Conservation (phyloP, 2,888 invertebrate species). For the Chrysodeixis includens region DNA sequence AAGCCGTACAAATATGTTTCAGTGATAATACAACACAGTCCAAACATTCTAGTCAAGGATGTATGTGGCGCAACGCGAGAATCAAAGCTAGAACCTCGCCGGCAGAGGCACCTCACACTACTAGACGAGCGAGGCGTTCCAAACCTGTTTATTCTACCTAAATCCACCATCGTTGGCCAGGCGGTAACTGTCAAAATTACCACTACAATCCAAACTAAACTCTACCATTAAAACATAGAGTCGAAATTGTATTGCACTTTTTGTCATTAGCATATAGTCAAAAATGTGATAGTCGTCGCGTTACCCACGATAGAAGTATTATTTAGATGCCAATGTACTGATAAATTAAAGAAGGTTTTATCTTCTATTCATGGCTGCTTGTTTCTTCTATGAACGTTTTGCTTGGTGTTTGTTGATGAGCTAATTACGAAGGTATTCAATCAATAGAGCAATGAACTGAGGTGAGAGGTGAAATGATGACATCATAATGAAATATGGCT, state of each 20-base stretch:
- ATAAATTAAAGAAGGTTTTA: slow-evolving; percentile 17
- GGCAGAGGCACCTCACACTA: slow-evolving; percentile 54
- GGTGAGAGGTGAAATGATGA: slow-evolving; percentile 23
- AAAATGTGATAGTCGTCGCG: slow-evolving; percentile 53
- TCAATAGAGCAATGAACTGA: slow-evolving; percentile 25
- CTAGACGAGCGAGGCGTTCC: slow-evolving; percentile 49
- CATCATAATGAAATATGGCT: slow-evolving; percentile 8
- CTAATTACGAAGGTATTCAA: slow-evolving; percentile 1
- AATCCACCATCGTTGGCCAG: slow-evolving; percentile 50
- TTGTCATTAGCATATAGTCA: slow-evolving; percentile 45
- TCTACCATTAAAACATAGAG: background rate
- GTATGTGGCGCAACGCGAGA: slow-evolving; percentile 43
- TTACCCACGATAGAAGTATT: slow-evolving; percentile 53
- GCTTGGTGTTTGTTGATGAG: slow-evolving; percentile 1
- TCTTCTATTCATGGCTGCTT: slow-evolving; percentile 17
- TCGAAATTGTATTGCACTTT: slow-evolving; percentile 22
- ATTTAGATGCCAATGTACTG: slow-evolving; percentile 36
- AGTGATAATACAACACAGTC: background rate
- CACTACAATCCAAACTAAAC: slow-evolving; percentile 25
- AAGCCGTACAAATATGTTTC: background rate
- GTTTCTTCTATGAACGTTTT: background rate
- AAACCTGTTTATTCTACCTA: slow-evolving; percentile 63
- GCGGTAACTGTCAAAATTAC: slow-evolving; percentile 55
- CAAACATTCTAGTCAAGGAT: slow-evolving; percentile 30
- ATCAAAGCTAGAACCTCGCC: slow-evolving; percentile 46